Conservation (phyloP, 2,113 vertebrate genomes). For the Oreochromis spilurus region DNA sequence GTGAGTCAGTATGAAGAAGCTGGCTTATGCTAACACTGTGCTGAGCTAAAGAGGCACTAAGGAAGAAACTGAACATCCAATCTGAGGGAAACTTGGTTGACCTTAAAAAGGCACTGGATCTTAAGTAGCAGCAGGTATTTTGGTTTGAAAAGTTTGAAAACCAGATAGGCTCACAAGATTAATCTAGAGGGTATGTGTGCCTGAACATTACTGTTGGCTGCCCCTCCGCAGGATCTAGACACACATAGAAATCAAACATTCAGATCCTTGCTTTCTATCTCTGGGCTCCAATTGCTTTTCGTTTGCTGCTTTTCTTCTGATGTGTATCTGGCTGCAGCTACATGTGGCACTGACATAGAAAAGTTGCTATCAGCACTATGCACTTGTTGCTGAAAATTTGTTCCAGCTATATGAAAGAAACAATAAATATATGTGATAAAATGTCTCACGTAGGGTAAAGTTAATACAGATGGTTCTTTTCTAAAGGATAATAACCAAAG, state of each 20-base stretch:
- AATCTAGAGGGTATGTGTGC: background rate
- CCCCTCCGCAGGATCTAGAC: background rate
- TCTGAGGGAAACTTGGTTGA: background rate
- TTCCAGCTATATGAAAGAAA: background rate
- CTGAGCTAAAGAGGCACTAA: background rate
- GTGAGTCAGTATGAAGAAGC: background rate
- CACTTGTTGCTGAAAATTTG: background rate
- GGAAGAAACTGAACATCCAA: background rate
- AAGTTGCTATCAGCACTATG: background rate
- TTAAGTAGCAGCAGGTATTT: background rate
- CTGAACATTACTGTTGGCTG: background rate
- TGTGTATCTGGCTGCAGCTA: background rate
- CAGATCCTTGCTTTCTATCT: background rate
- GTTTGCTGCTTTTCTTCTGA: background rate
- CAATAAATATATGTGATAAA: background rate
- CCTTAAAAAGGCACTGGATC: background rate
- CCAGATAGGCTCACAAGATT: background rate
- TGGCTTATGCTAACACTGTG: background rate
- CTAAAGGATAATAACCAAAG: background rate
- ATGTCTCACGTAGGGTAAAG: background rate
- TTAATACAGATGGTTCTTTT: background rate
- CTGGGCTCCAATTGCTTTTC: background rate
- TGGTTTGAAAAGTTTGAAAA: background rate
- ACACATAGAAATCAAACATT: background rate
- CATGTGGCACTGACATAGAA: background rate